Base-by-base conservation (phyloP, 2,113 vertebrate genomes). In the Chlorodrepanis virens region DNA sequence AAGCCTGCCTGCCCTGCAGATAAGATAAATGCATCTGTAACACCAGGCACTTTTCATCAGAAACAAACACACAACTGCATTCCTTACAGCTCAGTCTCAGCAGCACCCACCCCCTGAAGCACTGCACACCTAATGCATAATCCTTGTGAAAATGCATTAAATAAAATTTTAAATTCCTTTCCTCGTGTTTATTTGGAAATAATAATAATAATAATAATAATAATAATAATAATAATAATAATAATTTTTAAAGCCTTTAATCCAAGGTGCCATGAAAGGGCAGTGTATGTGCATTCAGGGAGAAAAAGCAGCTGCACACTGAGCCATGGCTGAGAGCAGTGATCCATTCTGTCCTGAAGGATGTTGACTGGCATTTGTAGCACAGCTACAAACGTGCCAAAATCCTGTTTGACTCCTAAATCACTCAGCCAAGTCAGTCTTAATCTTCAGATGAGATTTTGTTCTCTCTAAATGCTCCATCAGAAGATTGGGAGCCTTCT, bases 111-210 rank as follows among this genome's bases (percentile, higher is more conserved):
- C 13, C 39, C 61, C 18, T 69, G 5, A 56, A 40, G 29, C 64
- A 19, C 37, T 60, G 45, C 29, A n/a, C 0, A 52, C 5, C 3
- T 2, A 17, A 61, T 1, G 15, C 25, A 3, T 24, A 70, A 54
- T 54, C 35, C 24, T 5, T 12, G 16, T 24, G 23, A 17, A 17
- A 79, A 70, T 5, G 10, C 6, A 64, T 22, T 31, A 42, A 49
- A n/a, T 33, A 16, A 20, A 17, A 65, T 42, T 44, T 13, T 1
- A 19, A 69, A 20, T 21, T 39, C 27, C 24, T 82, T 35, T 45
- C 21, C 31, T 84, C 24, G 2, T 2, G 2, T 21, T 72, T 80
- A 10, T 37, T 67, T 54, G 23, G 42, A 7, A 16, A 60, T 54
- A 31, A 54, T 54, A 28, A 28, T 17, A 20, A 44, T 22, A 33